Evolutionary conservation across 2,888 invertebrate species (phyloP).

Genomic region (Andrena chrysosceles): DNA sequence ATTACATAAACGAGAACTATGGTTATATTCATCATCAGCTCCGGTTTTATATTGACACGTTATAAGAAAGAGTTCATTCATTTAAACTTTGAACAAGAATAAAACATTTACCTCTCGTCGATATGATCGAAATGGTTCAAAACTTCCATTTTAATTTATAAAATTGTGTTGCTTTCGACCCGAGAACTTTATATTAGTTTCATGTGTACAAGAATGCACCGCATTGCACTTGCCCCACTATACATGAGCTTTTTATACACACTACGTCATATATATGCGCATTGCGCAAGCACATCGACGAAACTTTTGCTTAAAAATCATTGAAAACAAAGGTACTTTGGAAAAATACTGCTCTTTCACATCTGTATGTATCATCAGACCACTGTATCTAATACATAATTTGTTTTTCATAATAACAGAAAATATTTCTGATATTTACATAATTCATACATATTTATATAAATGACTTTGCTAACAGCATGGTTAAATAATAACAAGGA

Average conservation of each 20-base stretch:
- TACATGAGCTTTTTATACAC: slow-evolving; percentile 17
- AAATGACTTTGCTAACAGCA: not conserved
- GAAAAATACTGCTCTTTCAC: no score
- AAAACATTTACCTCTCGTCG: slow-evolving; percentile 62
- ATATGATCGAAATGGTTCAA: slow-evolving; percentile 54
- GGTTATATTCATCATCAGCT: not conserved
- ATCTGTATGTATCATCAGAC: no score
- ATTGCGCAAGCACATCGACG: slow-evolving; percentile 6
- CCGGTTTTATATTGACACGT: not conserved
- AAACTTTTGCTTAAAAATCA: not conserved
- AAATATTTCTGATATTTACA: no score
- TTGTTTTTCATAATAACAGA: no score
- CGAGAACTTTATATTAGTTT: not conserved
- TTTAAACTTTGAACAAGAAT: not conserved
- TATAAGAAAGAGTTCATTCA: not conserved
- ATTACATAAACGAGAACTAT: not conserved
- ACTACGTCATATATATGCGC: not conserved
- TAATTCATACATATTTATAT: not conserved
- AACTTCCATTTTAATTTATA: slow-evolving; percentile 61
- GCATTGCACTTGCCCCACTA: slow-evolving; percentile 11
- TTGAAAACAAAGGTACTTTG: no score
- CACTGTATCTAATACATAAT: no score
- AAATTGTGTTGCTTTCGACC: not conserved
- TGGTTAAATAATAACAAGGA: not conserved
- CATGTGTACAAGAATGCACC: slow-evolving; percentile 2